Percentiles rank a stretch among this genome's conserved stretches.
Evolutionary conservation across 2,888 invertebrate species (phyloP).

Genomic region (Dexiosoma caninum): DNA sequence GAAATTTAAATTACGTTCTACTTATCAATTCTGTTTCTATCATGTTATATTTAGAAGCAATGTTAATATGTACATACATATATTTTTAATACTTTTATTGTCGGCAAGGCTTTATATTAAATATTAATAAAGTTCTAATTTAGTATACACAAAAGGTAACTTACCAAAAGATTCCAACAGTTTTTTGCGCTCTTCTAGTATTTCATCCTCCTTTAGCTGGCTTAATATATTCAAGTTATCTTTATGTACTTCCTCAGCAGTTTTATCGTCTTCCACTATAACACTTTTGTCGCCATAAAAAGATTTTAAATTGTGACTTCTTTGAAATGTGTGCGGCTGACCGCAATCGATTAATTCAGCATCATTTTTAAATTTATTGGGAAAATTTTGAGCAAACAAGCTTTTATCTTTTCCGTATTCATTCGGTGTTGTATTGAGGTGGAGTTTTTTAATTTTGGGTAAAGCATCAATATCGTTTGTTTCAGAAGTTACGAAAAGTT

Average conservation of each 20-base stretch:
- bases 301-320: slow-evolving; percentile 32
- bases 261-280: slow-evolving; percentile 78
- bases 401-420: slow-evolving; percentile 76
- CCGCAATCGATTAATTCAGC: slow-evolving; percentile 58
- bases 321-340: slow-evolving; percentile 1
- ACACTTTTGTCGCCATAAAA: slow-evolving; percentile 64
- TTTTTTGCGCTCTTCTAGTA: slow-evolving; percentile 85
- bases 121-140: too few relatives aligned
- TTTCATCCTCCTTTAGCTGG: slow-evolving; percentile 86
- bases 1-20: too few relatives aligned
- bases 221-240: slow-evolving; percentile 85
- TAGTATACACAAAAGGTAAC: background rate
- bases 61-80: too few relatives aligned
- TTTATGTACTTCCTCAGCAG: slow-evolving; percentile 82
- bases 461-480: slow-evolving; percentile 29
- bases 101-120: background rate
- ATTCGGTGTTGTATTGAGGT: background rate
- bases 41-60: too few relatives aligned
- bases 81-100: background rate
- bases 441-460: slow-evolving; percentile 58
- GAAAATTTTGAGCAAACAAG: slow-evolving; percentile 79
- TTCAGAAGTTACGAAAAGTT: background rate
- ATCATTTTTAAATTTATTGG: slow-evolving; percentile 69
- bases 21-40: too few relatives aligned
- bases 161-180: slow-evolving; percentile 79